Percentiles rank a stretch among this genome's conserved stretches.
Conservation (phyloP, 2,888 invertebrate species). For the Artemia sp. region DNA sequence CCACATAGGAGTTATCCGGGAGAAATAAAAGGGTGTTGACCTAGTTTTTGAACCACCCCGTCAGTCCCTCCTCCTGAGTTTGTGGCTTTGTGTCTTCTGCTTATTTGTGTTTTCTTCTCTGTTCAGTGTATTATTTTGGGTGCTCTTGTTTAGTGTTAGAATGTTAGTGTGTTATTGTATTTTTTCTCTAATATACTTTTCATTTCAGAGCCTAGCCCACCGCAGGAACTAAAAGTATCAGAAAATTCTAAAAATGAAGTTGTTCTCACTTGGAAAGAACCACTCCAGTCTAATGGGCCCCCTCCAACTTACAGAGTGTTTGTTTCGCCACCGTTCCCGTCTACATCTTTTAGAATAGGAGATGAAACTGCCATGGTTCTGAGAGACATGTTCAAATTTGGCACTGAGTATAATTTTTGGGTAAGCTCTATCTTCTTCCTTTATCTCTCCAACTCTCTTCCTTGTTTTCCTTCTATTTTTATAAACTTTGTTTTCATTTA, state of each 20-base stretch:
- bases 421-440: conserved; percentile 34
- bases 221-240: conserved; percentile 44
- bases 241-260: conserved; percentile 49
- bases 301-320: conserved; percentile 46
- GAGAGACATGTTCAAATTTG: conserved; percentile 37
- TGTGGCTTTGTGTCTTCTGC: no score
- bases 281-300: conserved; percentile 44
- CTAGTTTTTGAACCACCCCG: no score
- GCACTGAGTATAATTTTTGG: conserved; percentile 51
- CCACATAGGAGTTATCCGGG: no score
- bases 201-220: conserved; percentile 46
- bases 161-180: no score
- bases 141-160: no score
- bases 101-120: no score
- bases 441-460: no score
- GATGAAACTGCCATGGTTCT: conserved; percentile 39
- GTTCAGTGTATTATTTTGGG: no score
- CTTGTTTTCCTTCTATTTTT: no score
- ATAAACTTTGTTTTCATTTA: no score
- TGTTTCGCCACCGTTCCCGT: conserved; percentile 46
- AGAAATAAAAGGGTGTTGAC: no score
- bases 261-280: conserved; percentile 50
- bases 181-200: conserved; percentile 20
- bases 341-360: conserved; percentile 35
- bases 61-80: no score